phyloP scores from a whole-genome alignment of 2,797 vertebrate species.

The Macrochelys suwanniensis region DNA sequence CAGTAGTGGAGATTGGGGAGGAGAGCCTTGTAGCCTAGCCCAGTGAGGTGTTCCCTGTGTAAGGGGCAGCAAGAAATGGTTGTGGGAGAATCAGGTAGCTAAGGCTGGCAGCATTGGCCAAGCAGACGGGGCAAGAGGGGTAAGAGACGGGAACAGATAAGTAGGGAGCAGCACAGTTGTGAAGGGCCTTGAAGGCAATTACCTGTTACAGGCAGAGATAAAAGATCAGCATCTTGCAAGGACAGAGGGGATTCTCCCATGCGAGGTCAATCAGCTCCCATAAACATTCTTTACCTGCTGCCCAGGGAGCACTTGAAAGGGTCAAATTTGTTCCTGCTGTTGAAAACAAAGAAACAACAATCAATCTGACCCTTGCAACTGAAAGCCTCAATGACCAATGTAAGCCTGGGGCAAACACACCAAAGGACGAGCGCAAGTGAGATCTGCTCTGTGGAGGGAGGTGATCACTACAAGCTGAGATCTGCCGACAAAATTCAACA shows the following conservation, averaged over 20 bases:
- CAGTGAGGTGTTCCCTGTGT: background rate
- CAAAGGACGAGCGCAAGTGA: background rate
- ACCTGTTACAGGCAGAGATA: background rate
- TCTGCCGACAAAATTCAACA: background rate
- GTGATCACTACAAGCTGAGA: background rate
- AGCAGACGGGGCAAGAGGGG: background rate
- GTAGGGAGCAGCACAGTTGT: background rate
- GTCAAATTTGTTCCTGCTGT: conserved; percentile 52
- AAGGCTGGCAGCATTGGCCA: fast-evolving
- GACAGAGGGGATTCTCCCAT: conserved; percentile 52
- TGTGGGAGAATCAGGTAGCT: background rate
- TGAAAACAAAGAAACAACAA: conserved; percentile 51
- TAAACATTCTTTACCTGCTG: conserved; percentile 43
- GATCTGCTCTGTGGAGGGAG: background rate
- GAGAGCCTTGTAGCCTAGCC: background rate
- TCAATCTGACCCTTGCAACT: conserved; percentile 46
- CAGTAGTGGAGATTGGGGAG: background rate
- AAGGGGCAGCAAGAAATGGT: background rate
- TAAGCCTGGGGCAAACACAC: conserved; percentile 40
- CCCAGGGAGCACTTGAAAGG: conserved; percentile 46
- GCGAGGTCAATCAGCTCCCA: conserved; percentile 44
- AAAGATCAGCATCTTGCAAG: conserved; percentile 13
- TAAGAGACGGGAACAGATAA: background rate
- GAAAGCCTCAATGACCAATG: background rate
- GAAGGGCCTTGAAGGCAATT: background rate